Evolutionary conservation across 2,797 vertebrate species (phyloP).

Genomic region (Thripadectes ignobilis): DNA sequence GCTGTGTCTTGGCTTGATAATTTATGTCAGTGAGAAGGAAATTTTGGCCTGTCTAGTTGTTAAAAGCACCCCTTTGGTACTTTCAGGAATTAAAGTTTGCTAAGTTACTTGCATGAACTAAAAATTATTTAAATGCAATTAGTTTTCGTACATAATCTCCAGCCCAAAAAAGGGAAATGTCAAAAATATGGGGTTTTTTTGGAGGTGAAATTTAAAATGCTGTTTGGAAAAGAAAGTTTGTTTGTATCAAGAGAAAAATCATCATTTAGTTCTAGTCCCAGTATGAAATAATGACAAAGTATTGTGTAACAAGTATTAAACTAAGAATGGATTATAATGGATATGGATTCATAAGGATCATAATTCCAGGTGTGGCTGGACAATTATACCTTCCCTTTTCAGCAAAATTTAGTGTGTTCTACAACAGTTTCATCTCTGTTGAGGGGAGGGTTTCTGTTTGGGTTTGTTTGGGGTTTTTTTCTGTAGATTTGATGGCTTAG

Average conservation of each 20-base stretch:
- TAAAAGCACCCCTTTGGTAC: neutral
- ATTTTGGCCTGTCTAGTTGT: neutral
- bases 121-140: neutral
- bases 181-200: neutral
- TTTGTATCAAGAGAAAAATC: neutral
- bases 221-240: neutral
- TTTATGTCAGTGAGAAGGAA: neutral
- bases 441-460: rapidly evolving
- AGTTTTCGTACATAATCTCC: neutral
- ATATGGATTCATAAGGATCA: neutral
- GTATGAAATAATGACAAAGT: neutral
- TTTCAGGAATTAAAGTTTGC: neutral
- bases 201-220: neutral
- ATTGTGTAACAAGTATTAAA: neutral
- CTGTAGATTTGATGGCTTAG: neutral
- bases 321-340: neutral
- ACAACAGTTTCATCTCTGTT: neutral
- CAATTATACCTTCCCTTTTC: neutral
- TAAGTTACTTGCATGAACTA: neutral
- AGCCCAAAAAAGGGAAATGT: neutral
- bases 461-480: neutral
- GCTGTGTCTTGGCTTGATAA: neutral
- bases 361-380: neutral
- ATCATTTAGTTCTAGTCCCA: neutral
- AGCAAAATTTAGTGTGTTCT: neutral